Evolutionary conservation across 2,113 vertebrate genomes (phyloP).

Genomic region (Barnardius zonarius): DNA sequence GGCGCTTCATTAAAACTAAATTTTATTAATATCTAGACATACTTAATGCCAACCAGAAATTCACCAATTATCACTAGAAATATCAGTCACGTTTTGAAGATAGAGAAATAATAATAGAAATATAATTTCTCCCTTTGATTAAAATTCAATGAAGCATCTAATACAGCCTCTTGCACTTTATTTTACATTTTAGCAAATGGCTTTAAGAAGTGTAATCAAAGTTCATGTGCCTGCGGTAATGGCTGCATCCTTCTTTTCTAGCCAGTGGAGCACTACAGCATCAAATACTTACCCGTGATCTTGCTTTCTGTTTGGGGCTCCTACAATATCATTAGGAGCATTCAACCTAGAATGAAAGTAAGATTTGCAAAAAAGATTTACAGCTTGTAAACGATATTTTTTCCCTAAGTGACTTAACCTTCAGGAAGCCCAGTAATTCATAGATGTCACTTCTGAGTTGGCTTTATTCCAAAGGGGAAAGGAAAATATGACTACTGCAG

Average conservation of each 20-base stretch:
- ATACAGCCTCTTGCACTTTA: slow-evolving; percentile 15
- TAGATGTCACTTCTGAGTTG: neutral
- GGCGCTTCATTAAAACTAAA: neutral
- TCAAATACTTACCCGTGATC: neutral
- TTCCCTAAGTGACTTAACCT: neutral
- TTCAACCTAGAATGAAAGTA: neutral
- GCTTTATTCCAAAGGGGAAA: neutral
- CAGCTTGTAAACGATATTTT: neutral
- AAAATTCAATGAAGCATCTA: slow-evolving; percentile 61
- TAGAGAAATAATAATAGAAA: slow-evolving; percentile 52
- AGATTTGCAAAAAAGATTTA: neutral
- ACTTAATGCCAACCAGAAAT: neutral
- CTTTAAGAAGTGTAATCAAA: slow-evolving; percentile 46
- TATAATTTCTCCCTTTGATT: slow-evolving; percentile 40
- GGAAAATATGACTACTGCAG: neutral
- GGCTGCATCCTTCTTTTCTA: neutral
- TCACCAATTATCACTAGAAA: slow-evolving; percentile 19
- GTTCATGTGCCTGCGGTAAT: neutral
- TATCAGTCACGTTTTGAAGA: slow-evolving; percentile 3
- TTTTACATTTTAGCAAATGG: slow-evolving; percentile 18
- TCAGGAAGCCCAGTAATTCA: neutral
- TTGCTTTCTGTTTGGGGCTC: neutral
- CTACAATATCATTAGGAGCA: neutral
- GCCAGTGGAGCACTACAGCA: neutral
- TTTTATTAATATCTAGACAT: neutral